These are phyloP conservation scores for Xiphophorus hellerii DNA, from an alignment of 2,113 vertebrate species.

Conservation along the genomic window DNA sequence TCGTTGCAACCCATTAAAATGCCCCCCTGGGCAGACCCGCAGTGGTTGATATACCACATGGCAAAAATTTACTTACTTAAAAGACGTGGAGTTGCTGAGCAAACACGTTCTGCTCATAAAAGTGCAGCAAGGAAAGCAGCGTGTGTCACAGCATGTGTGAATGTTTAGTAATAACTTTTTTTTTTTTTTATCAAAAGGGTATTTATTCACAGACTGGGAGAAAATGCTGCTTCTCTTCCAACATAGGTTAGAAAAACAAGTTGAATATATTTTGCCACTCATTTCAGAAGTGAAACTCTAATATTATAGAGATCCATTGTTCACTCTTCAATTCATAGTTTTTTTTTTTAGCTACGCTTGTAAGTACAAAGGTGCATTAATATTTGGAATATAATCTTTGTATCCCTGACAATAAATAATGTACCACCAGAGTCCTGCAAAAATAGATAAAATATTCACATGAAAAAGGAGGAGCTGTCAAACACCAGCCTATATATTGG, in stretches of 20 bases:
- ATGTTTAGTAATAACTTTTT: not conserved
- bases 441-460: not conserved
- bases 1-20: constrained; percentile 62
- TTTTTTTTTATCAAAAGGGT: not conserved
- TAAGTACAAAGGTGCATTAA: too few relatives aligned
- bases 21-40: constrained; percentile 48
- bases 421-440: not conserved
- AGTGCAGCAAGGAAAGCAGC: constrained; percentile 1
- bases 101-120: constrained; percentile 70
- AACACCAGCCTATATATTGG: not conserved
- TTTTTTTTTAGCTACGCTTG: too few relatives aligned
- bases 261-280: too few relatives aligned
- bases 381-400: too few relatives aligned
- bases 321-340: too few relatives aligned
- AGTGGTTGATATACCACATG: constrained; percentile 57
- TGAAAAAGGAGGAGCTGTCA: not conserved
- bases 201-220: constrained; percentile 19
- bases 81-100: constrained; percentile 66
- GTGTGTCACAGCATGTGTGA: constrained; percentile 6
- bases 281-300: too few relatives aligned
- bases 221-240: not conserved
- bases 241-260: too few relatives aligned
- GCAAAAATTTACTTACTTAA: constrained; percentile 53
- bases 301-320: too few relatives aligned
- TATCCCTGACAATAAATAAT: not conserved